These are phyloP conservation scores for Falco concolor DNA, from an alignment of 2,797 vertebrate genomes.

Conservation along the genomic window DNA sequence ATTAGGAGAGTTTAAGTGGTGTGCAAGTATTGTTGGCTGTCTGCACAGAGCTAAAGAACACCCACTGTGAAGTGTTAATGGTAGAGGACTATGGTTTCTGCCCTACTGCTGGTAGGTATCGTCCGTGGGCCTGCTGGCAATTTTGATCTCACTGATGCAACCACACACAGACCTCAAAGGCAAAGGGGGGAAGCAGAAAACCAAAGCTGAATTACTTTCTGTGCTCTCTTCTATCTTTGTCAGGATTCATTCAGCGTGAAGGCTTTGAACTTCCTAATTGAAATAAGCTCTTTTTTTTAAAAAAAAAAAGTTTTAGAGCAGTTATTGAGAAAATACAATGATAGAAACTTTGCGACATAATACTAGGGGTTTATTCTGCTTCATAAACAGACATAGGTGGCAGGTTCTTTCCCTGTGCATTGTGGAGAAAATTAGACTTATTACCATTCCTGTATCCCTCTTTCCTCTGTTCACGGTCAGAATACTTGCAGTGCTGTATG, in stretches of 20 bases:
- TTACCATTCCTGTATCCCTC: neutral
- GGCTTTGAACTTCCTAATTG: neutral
- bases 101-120: neutral
- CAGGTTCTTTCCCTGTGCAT: neutral
- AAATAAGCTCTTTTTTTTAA: neutral
- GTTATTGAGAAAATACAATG: neutral
- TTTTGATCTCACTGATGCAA: conserved; percentile 7
- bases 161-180: neutral
- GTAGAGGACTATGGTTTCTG: neutral
- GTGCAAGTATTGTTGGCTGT: neutral
- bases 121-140: neutral
- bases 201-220: neutral
- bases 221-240: neutral
- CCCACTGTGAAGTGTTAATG: neutral
- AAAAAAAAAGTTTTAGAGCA: neutral
- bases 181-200: neutral
- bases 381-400: neutral
- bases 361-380: neutral
- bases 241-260: neutral
- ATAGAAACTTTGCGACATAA: neutral
- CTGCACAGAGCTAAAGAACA: neutral
- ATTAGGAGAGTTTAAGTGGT: conserved; percentile 24
- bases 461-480: neutral
- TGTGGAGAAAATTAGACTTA: neutral
- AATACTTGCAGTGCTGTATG: neutral